A percentile compares a stretch with the other conserved stretches of the same genome.
These are phyloP conservation scores for Chalcosyrphus nemorum DNA, from an alignment of 2,888 invertebrate genomes.

Conservation along the genomic window DNA sequence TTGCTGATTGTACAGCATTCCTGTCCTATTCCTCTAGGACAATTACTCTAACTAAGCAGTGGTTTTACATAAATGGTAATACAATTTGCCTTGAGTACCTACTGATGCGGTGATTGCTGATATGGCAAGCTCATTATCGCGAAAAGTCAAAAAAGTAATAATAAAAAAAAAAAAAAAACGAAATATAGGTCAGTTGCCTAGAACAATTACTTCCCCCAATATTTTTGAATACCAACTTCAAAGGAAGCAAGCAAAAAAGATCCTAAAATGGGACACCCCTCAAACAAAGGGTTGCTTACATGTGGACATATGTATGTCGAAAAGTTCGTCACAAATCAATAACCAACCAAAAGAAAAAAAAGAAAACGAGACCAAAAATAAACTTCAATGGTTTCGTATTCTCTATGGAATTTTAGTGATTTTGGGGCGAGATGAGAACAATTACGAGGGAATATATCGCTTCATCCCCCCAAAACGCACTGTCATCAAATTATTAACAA, in stretches of 20 bases:
- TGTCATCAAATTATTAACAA: slow-evolving; percentile 15
- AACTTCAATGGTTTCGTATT: background rate
- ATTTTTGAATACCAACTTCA: too few species aligned
- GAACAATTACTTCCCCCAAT: too few species aligned
- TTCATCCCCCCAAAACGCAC: background rate
- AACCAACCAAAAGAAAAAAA: background rate
- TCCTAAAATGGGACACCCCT: background rate
- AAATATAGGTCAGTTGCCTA: too few species aligned
- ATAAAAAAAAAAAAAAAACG: too few species aligned
- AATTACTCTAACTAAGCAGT: too few species aligned
- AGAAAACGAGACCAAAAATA: slow-evolving; percentile 7
- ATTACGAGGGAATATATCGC: background rate
- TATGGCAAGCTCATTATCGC: too few species aligned
- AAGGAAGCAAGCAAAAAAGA: background rate
- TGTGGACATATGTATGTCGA: background rate
- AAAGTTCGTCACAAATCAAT: background rate
- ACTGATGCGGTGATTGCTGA: too few species aligned
- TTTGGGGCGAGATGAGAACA: background rate
- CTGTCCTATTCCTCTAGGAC: too few species aligned
- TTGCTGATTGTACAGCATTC: too few species aligned
- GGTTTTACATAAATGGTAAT: too few species aligned
- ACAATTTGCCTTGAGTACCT: too few species aligned
- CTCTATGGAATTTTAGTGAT: background rate
- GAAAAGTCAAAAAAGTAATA: too few species aligned
- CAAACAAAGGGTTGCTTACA: background rate